Evolutionary conservation across 2,888 invertebrate genomes (phyloP).

Genomic region (Clanis bilineata): DNA sequence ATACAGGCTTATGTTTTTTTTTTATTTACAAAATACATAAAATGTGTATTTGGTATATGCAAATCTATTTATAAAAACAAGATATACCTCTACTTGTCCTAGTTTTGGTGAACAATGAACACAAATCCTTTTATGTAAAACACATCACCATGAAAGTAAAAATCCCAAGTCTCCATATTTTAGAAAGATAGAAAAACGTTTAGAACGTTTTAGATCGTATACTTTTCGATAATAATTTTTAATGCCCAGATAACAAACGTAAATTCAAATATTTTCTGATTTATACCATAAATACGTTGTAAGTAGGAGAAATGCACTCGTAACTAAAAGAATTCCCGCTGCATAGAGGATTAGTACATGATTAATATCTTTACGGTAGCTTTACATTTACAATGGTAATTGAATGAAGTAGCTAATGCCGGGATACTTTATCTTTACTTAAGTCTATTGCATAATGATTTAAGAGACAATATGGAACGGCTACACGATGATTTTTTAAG

Average conservation of each 20-base stretch:
- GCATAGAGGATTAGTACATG: background rate
- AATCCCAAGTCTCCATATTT: too few species aligned
- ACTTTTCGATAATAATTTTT: background rate
- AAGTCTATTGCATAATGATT: background rate
- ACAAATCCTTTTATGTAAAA: too few species aligned
- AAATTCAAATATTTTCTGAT: slow-evolving; percentile 4
- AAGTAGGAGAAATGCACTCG: slow-evolving; percentile 1
- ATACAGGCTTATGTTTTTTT: too few species aligned
- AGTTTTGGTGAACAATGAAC: too few species aligned
- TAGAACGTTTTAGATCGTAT: too few species aligned
- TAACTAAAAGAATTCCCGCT: background rate
- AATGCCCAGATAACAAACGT: background rate
- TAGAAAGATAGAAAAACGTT: background rate
- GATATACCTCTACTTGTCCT: too few species aligned
- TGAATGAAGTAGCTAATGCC: background rate
- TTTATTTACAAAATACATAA: too few species aligned
- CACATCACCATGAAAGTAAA: too few species aligned
- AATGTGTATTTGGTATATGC: too few species aligned
- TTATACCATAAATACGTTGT: background rate
- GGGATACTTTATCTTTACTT: background rate
- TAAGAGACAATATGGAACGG: background rate
- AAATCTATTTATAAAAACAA: too few species aligned
- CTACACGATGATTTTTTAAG: background rate
- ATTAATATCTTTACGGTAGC: slow-evolving; percentile 6
- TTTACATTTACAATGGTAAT: background rate